Base-by-base conservation (phyloP, 2,797 vertebrate species). In the Girardinus metallicus region DNA sequence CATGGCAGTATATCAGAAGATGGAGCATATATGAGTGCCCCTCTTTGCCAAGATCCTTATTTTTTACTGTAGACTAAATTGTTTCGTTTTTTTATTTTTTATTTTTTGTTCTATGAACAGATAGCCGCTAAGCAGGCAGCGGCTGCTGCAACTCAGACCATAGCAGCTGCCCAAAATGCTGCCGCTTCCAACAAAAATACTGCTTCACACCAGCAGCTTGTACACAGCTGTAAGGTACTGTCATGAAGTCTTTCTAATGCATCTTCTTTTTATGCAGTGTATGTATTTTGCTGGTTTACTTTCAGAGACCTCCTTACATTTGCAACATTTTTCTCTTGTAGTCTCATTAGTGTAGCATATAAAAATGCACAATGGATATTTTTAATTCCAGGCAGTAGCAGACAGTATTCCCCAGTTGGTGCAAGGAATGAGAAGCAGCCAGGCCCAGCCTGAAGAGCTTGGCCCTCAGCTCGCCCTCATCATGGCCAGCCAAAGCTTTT, bases 61-160 rank as follows among this genome's bases (percentile, higher is more conserved):
- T 39, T 84, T 64, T 78, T 78, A 46, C 73, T 87, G 76, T 7
- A 77, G 26, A 64, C 51, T 79, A 81, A 87, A 82, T 77, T 70
- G 74, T 85, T 84, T 88, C n/a, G 62, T 91, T 87, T 88, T 57
- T 10, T 10, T 53, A 0, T 10, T 55, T n/a, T 23, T 21, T 34
- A 34, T 83, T 70, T 82, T 87, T 66, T 81, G n/a, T 91, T 80
- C 84, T 72, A 74, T 85, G 43, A 87, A 89, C 90, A 99, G 99
- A 97, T 98, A 76, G 98, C 98, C 21, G 98, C 98, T 21, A 99
- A 99, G 85, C 99, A 99, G 91, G 99, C 99, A 0, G 98, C 99
- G 0, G 99, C 99, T 5, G 97, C 98, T 4, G 97, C 98, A 26
- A 99, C 99, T 0, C 99, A 99, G 93, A 99, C 98, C 76, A 99